phyloP scores from a whole-genome alignment of 2,888 invertebrate species.

The Acanthopleura granulata region DNA sequence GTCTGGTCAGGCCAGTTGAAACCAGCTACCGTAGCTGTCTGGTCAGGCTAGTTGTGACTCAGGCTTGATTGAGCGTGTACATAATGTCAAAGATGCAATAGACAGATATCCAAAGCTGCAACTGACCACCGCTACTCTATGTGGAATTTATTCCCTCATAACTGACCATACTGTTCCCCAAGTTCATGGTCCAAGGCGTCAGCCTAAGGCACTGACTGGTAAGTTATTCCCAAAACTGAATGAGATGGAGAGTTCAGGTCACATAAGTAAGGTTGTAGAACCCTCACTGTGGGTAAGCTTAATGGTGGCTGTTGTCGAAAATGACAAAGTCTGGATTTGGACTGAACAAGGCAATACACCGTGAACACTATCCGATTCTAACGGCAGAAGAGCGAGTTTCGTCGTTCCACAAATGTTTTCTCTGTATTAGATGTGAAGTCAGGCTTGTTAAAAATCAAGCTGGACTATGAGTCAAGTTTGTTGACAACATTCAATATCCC shows the following conservation, averaged over 20 bases:
- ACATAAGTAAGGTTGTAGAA: conserved; percentile 32
- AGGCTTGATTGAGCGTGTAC: conserved; percentile 23
- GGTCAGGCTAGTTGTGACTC: conserved; percentile 15
- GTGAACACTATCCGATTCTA: conserved; percentile 37
- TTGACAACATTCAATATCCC: conserved; percentile 46
- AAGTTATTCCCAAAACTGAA: conserved; percentile 33
- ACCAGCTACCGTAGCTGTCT: too few species aligned
- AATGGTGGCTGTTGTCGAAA: conserved; percentile 34
- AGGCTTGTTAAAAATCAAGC: conserved; percentile 40
- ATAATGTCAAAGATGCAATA: conserved; percentile 3
- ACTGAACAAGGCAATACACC: conserved; percentile 33
- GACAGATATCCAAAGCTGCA: conserved; percentile 24
- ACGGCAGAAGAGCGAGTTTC: conserved; percentile 39
- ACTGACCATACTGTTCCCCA: conserved; percentile 25
- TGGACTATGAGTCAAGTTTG: conserved; percentile 34
- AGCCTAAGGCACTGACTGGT: conserved; percentile 27
- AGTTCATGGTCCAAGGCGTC: conserved; percentile 30
- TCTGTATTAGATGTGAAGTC: conserved; percentile 38
- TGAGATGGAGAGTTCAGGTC: conserved; percentile 39
- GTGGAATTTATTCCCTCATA: conserved; percentile 30
- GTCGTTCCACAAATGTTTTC: conserved; percentile 41
- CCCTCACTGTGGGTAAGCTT: conserved; percentile 44
- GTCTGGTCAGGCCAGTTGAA: too few species aligned
- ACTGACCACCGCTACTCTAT: conserved; percentile 34
- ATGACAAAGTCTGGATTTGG: conserved; percentile 40